Conservation (phyloP, 2,113 vertebrate species). For the Narcine bancroftii region DNA sequence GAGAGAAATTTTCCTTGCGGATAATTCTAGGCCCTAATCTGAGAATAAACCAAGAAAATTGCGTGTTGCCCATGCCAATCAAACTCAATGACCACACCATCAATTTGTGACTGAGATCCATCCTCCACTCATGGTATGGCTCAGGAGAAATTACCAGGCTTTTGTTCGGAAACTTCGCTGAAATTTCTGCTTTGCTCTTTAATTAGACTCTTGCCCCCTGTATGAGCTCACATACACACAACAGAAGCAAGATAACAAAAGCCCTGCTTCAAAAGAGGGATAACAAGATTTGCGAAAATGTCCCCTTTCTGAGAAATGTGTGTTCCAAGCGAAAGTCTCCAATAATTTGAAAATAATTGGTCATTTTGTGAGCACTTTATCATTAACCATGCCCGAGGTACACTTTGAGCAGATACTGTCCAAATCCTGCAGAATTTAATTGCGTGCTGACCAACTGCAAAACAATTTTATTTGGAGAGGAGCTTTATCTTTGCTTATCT, state of each 20-base stretch:
- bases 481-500: neutral
- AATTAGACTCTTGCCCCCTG: too few relatives aligned
- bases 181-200: too few relatives aligned
- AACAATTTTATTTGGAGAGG: neutral
- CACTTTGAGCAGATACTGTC: neutral
- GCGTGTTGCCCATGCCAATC: too few relatives aligned
- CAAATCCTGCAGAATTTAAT: neutral
- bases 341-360: neutral
- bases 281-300: neutral
- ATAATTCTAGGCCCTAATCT: too few relatives aligned
- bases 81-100: too few relatives aligned
- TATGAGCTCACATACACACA: neutral
- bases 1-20: too few relatives aligned
- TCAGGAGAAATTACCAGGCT: too few relatives aligned
- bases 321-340: neutral
- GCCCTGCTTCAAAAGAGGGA: neutral
- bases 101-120: too few relatives aligned
- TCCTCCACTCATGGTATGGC: too few relatives aligned
- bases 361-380: neutral
- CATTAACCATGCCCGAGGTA: neutral
- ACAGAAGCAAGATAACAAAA: neutral
- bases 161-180: too few relatives aligned
- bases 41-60: too few relatives aligned
- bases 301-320: neutral
- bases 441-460: neutral